Base-by-base conservation (phyloP, 1,140 invertebrate species). In the Bombus fervidus region DNA sequence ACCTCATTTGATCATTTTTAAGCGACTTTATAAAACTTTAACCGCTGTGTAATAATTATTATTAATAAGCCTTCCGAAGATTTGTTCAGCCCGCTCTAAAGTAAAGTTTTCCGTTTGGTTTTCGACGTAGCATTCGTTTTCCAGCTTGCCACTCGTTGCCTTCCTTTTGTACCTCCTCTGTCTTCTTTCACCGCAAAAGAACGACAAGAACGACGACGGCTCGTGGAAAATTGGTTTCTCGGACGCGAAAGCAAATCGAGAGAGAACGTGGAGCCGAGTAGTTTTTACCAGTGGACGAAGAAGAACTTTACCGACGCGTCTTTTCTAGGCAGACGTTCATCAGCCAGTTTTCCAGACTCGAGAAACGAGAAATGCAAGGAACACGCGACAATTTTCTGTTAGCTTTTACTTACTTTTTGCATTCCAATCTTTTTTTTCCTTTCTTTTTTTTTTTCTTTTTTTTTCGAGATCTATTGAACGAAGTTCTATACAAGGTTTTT, bases 181-280 rank as follows among this genome's bases (percentile, higher is more conserved):
- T 79, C 59, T 43, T 71, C 57, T 77, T 39, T 64, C 73, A 6
- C 74, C 62, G 83, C 75, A 69, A 81, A 83, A 82, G 82, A 86
- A 84, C 75, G 82, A 83, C 59, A 86, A 72, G 83, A 81, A 74
- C 78, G 77, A 83, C 78, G 69, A 74, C 84, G 87, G 78, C 83
- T 82, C 85, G 86, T 81, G 74, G 89, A 86, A 90, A 90, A 90
- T 90, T 90, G 89, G 89, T 90, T 90, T 88, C 89, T 74, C 83
- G 66, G 80, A 88, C 80, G 88, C 85, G 43, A 81, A 88, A 88
- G 89, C 80, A 90, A 87, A 90, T 90, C 89, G 82, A 81, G 83
- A 85, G 85, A 79, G 78, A 78, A 89, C 84, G 79, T 15, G 73
- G 87, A 86, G 76, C 77, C 72, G 79, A 81, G 85, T 80, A 84